Evolutionary conservation across 2,888 invertebrate species (phyloP), one percentile per base, ranked within the genome.

Genomic region (Elaeidobius kamerunicus): DNA sequence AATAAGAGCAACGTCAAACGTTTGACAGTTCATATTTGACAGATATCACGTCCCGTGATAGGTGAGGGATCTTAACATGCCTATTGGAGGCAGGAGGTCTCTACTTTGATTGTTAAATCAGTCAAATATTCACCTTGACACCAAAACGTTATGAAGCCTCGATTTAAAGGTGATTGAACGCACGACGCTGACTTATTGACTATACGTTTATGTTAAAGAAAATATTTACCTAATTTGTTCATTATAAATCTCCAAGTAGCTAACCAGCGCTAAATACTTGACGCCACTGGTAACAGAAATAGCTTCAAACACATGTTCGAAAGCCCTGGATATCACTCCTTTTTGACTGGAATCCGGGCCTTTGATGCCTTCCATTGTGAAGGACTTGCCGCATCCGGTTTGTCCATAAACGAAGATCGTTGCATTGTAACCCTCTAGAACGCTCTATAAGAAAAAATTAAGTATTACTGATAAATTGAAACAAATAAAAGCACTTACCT

Each of bases 381-480:
- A 90, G 1, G 91, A 90, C 70, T 93, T 94, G 0, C 93, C 93
- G 69, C 91, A 91, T 0, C 93, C 92, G 1, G 92, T 93, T 74
- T 93, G 93, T 0, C 93, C 93, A 68, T 94, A 94, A 0, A 93
- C 93, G 72, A 94, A 93, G 45, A 94, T 90, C 0, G 93, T 93
- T 14, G 90, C 89, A 75, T 93, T 94, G 76, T 93, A 93, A 1
- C 93, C 93, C 67, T 93, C 92, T 48, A 92, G 78, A 1, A 91
- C 90, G 55, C 90, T 90, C 69, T 75, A 55, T 52, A 69, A 67
- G 35, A 3, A 32, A 28, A 11, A 15, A n/a, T n/a, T n/a, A n/a
- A n/a, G n/a, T n/a, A n/a, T n/a, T n/a, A n/a, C n/a, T 17, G 20
- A 38, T 27, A 11, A 32, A 44, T 23, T 11, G 40, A 39, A 40